Conservation (phyloP, 1,140 invertebrate genomes). For the Leptopilina clavipes region DNA sequence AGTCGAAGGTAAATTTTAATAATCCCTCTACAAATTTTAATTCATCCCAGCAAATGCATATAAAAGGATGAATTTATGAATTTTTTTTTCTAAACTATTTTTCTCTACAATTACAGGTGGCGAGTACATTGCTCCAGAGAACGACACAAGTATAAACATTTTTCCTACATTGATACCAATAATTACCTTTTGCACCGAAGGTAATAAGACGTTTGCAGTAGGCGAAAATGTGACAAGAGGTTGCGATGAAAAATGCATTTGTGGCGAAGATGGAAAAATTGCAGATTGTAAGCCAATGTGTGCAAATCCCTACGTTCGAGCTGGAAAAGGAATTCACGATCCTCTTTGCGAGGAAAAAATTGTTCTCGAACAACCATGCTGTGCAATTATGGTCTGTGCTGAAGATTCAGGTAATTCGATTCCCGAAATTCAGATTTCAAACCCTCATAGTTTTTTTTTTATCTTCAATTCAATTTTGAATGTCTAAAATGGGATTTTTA, state of each 20-base stretch:
- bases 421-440: not conserved
- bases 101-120: constrained; percentile 54
- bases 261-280: constrained; percentile 75
- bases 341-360: constrained; percentile 83
- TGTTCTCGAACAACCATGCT: constrained; percentile 84
- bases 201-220: constrained; percentile 82
- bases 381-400: constrained; percentile 81
- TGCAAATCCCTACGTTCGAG: constrained; percentile 77
- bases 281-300: constrained; percentile 83
- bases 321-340: constrained; percentile 79
- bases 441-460: too few species aligned
- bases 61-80: too few species aligned
- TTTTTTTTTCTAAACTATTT: not conserved
- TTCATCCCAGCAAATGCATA: too few species aligned
- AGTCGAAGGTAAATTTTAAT: constrained; percentile 71
- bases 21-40: too few species aligned
- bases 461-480: not conserved
- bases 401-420: constrained; percentile 72
- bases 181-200: constrained; percentile 78
- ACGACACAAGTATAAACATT: constrained; percentile 56
- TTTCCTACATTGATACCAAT: constrained; percentile 48
- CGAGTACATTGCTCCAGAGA: constrained; percentile 63
- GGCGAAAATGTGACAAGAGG: constrained; percentile 81
- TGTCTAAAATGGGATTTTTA: too few species aligned
- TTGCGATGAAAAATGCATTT: constrained; percentile 84